Percentiles rank a stretch among this genome's conserved stretches.
phyloP scores from a whole-genome alignment of 2,888 invertebrate species.

The Brachylomia viminalis region DNA sequence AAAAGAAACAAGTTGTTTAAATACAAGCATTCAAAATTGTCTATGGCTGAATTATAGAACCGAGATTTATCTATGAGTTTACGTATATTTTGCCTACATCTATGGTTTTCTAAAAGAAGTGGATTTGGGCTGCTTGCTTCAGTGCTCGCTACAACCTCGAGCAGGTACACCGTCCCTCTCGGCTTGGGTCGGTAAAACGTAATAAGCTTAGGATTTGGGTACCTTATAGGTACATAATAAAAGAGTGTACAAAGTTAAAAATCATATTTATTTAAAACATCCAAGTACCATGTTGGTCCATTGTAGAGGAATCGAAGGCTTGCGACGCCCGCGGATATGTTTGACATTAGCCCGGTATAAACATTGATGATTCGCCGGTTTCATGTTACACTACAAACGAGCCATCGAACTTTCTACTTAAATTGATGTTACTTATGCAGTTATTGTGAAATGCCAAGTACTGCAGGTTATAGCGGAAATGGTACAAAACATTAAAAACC shows the following conservation, averaged over 20 bases:
- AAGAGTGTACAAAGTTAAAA: neutral
- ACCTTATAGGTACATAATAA: too few species aligned
- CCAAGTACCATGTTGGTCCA: slow-evolving; percentile 59
- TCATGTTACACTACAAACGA: slow-evolving; percentile 69
- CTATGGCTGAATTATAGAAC: too few species aligned
- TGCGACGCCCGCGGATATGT: slow-evolving; percentile 81
- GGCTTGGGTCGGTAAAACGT: too few species aligned
- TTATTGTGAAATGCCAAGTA: slow-evolving; percentile 45
- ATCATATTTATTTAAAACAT: neutral
- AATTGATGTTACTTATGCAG: slow-evolving; percentile 48
- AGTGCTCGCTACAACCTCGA: too few species aligned
- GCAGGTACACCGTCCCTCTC: too few species aligned
- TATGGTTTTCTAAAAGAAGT: too few species aligned
- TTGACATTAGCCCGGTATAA: slow-evolving; percentile 86
- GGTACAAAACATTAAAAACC: neutral
- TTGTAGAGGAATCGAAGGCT: slow-evolving; percentile 70
- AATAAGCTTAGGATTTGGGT: too few species aligned
- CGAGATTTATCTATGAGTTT: too few species aligned
- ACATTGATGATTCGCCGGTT: slow-evolving; percentile 85
- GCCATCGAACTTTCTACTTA: slow-evolving; percentile 60
- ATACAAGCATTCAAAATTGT: too few species aligned
- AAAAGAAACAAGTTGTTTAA: too few species aligned
- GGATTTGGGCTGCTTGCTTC: too few species aligned
- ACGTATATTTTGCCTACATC: too few species aligned
- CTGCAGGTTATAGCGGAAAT: slow-evolving; percentile 1